These are phyloP conservation scores for Macrobrachium rosenbergii DNA, from an alignment of 1,140 invertebrate genomes.

Conservation along the genomic window DNA sequence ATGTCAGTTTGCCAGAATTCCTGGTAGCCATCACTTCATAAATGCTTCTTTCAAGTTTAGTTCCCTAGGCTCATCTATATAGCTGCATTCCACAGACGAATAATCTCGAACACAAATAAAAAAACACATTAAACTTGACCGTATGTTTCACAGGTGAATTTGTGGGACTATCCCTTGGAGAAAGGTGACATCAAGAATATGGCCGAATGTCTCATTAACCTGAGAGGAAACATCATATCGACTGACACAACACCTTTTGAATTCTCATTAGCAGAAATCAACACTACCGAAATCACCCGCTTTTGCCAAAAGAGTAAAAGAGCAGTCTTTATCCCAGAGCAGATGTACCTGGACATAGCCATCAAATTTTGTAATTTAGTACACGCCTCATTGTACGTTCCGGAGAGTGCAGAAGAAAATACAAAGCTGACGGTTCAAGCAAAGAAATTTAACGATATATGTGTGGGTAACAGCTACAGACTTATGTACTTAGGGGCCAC, in stretches of 20 bases:
- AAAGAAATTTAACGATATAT: not conserved
- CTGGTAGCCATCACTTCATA: too few species aligned
- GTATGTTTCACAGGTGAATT: constrained; percentile 17
- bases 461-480: constrained; percentile 36
- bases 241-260: not conserved
- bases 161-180: constrained; percentile 19
- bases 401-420: constrained; percentile 20
- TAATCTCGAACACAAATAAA: not conserved
- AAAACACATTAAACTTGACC: not conserved
- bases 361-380: constrained; percentile 2
- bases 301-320: constrained; percentile 11
- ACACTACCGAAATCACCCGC: not conserved
- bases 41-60: too few species aligned
- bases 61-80: too few species aligned
- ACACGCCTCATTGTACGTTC: constrained; percentile 23
- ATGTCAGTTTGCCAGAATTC: too few species aligned
- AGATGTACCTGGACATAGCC: not conserved
- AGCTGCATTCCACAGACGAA: not conserved
- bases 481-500: constrained; percentile 30
- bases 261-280: not conserved
- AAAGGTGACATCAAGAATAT: not conserved
- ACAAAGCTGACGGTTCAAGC: not conserved
- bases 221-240: constrained; percentile 25
- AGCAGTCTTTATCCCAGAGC: not conserved
- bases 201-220: constrained; percentile 14